Conservation (phyloP, 2,888 invertebrate species). For the Drosophila putrida region DNA sequence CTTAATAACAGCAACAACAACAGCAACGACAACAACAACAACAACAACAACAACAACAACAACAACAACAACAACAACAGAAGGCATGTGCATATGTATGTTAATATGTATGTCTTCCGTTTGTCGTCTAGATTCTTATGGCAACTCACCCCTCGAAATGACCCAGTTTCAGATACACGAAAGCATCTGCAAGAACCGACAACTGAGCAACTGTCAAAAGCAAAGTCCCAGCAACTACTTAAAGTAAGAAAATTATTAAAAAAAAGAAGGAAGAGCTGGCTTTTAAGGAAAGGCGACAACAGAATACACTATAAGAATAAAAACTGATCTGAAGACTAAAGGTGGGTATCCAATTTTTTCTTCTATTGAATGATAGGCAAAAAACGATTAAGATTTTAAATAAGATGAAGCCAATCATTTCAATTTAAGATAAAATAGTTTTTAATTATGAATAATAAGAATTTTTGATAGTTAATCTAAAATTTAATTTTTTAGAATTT, state of each 20-base stretch:
- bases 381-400: no score
- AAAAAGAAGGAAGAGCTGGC: neutral
- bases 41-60: no score
- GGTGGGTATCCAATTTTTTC: no score
- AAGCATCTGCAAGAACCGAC: conserved; percentile 41
- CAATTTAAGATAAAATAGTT: no score
- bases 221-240: conserved; percentile 23
- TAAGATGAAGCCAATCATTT: no score
- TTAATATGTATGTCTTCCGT: conserved; percentile 56
- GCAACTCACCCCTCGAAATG: conserved; percentile 49
- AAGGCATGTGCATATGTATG: conserved; percentile 14
- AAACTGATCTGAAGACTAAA: no score
- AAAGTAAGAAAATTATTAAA: conserved; percentile 21
- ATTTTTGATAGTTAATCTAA: no score
- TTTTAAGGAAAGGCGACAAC: neutral
- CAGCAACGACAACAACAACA: conserved; percentile 9
- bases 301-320: no score
- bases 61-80: conserved; percentile 11
- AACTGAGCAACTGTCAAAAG: conserved; percentile 52
- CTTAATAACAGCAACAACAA: conserved; percentile 60
- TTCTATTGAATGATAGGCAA: no score
- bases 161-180: conserved; percentile 51
- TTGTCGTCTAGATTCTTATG: conserved; percentile 27
- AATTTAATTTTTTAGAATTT: no score
- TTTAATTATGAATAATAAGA: no score